Evolutionary conservation across 1,140 invertebrate species (phyloP).

Genomic region (Neodiprion pinetum): DNA sequence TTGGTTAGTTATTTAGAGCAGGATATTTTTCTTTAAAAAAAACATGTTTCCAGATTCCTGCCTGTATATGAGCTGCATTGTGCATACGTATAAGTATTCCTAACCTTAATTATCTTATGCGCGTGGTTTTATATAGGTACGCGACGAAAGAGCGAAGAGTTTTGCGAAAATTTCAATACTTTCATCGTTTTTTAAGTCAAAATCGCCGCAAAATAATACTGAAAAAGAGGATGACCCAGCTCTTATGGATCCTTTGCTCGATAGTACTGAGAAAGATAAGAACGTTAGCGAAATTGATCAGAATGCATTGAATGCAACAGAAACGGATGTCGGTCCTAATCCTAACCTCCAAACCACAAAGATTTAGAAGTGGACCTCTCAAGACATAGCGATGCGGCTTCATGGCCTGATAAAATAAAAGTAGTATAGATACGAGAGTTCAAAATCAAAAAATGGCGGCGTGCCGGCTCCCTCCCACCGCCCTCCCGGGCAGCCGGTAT

Average conservation of each 20-base stretch:
- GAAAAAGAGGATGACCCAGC: constrained; percentile 4
- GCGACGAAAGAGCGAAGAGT: background rate
- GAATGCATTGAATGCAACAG: background rate
- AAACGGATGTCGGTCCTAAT: constrained; percentile 7
- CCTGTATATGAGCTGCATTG: too few relatives aligned
- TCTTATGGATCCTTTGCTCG: background rate
- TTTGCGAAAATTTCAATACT: background rate
- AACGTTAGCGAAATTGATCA: background rate
- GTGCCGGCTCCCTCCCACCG: too few relatives aligned
- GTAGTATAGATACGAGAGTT: too few relatives aligned
- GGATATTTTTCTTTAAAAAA: too few relatives aligned
- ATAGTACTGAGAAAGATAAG: background rate
- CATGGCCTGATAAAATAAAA: background rate
- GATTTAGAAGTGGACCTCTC: background rate
- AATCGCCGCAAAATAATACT: constrained; percentile 7
- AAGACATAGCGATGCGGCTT: background rate
- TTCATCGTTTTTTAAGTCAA: background rate
- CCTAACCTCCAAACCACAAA: background rate
- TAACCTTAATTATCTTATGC: constrained; percentile 7
- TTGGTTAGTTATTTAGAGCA: too few relatives aligned
- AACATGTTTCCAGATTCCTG: too few relatives aligned
- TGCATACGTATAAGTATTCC: background rate
- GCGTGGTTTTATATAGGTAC: background rate
- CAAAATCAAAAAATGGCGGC: too few relatives aligned
- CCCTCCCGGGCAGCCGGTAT: too few relatives aligned